Conservation (phyloP, 2,113 vertebrate genomes). For the Channa argus region DNA sequence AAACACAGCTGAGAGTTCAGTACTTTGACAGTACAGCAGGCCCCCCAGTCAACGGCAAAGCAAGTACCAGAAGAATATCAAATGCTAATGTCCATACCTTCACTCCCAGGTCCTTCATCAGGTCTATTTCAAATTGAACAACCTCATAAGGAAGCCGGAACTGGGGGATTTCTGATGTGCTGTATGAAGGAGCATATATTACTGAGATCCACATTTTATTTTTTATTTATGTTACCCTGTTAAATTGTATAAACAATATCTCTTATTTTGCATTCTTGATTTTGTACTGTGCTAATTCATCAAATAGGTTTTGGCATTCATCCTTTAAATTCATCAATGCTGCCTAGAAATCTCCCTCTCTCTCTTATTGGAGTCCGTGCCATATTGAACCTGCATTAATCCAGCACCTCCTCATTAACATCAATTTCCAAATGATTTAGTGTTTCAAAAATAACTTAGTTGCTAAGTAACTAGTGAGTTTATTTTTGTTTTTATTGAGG, state of each 20-base stretch:
- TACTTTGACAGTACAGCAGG: no score
- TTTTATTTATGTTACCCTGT: background rate
- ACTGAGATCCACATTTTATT: no score
- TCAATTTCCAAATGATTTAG: background rate
- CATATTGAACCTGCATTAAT: background rate
- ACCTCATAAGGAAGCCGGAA: conserved; percentile 90
- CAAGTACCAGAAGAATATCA: background rate
- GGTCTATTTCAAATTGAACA: conserved; percentile 90
- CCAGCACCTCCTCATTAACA: background rate
- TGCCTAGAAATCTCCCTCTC: no score
- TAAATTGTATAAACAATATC: background rate
- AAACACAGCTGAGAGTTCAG: no score
- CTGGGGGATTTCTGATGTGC: conserved; percentile 91
- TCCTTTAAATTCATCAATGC: background rate
- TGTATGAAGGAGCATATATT: conserved; percentile 52
- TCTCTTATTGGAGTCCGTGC: background rate
- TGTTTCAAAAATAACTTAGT: background rate
- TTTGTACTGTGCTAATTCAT: background rate
- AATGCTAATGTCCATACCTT: conserved; percentile 60
- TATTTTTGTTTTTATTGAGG: background rate
- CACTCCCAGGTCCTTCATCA: conserved; percentile 94
- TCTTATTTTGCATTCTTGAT: background rate
- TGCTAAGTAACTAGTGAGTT: background rate
- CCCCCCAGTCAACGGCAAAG: no score
- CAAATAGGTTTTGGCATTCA: background rate